Evolutionary conservation across 2,888 invertebrate species (phyloP), one percentile per base, ranked within the genome.

Genomic region (Pandemis heparana): DNA sequence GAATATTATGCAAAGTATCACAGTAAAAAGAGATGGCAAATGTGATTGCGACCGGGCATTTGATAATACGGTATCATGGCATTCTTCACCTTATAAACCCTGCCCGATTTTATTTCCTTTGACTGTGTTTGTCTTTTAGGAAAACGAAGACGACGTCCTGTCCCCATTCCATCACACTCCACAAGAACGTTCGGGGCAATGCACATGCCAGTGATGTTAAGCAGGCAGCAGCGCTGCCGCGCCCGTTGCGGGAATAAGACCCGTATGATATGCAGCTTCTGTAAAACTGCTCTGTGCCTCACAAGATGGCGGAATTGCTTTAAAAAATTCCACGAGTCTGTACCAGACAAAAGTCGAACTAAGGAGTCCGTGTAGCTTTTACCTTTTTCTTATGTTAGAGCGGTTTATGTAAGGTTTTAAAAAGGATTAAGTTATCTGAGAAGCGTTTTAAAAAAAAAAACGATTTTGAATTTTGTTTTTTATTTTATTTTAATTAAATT

Each of bases 291-390:
- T 10, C 64, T 71, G 10, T 71, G 71, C 32, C 18, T 71, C 9
- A 43, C 43, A 2, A 64, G 59, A 48, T 14, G 7, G 16, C 46
- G 71, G 8, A 71, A 65, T 39, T 65, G 71, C 39, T 71, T 65
- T 38, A 9, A 65, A 6, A 48, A n/a, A 5, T 60, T 65, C 38
- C 70, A 64, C 46, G 38, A 48, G 6, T 23, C 41, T 3, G 32
- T 70, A 1, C 2, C 23, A 2, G 23, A 23, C 23, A 23, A 23
- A 23, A 23, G 23, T 1, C 23, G 23, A 23, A 23, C 23, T 1
- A 23, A 23, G 2, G 23, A 23, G 23, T 23, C 23, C 1, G 23
- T 23, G 2, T 23, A 23, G 23, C 2, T 23, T 23, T 23, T 23
- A 23, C 23, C 23, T 23, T 23, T 23, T 23, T 23, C 1, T 23